phyloP scores from a whole-genome alignment of 2,888 invertebrate species.

The Epinotia demarniana region DNA sequence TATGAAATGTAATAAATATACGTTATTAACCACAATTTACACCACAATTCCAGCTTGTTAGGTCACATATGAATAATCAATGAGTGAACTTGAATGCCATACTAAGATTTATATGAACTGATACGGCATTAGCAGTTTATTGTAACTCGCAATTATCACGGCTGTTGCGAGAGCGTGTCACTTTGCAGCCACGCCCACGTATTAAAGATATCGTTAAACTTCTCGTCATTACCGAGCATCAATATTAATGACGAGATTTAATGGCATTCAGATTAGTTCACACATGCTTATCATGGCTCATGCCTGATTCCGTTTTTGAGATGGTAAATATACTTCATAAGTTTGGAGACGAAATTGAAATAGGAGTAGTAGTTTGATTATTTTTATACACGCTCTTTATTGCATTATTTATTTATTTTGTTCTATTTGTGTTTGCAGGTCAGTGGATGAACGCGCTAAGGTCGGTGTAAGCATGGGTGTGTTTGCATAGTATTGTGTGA shows the following conservation, averaged over 20 bases:
- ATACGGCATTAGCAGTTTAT: conserved; percentile 14
- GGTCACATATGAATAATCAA: not conserved
- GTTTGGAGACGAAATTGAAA: too few species aligned
- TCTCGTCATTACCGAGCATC: conserved; percentile 46
- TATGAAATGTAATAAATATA: too few species aligned
- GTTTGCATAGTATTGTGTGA: not conserved
- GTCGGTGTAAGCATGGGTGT: conserved; percentile 61
- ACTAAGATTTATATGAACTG: conserved; percentile 1
- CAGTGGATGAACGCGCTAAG: conserved; percentile 55
- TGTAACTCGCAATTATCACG: conserved; percentile 51
- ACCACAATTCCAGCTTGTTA: not conserved
- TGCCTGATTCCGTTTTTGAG: not conserved
- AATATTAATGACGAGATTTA: conserved; percentile 46
- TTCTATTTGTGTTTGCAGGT: conserved; percentile 62
- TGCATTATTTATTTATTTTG: conserved; percentile 1
- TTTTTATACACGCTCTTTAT: not conserved
- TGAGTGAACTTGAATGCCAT: not conserved
- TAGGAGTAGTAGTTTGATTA: not conserved
- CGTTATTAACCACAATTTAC: not conserved
- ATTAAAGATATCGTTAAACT: conserved; percentile 49
- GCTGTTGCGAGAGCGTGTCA: conserved; percentile 48
- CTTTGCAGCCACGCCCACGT: conserved; percentile 57
- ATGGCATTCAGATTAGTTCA: conserved; percentile 35
- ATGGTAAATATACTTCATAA: too few species aligned
- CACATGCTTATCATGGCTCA: conserved; percentile 20